Conservation (phyloP, 2,888 invertebrate genomes). For the Agrochola litura region DNA sequence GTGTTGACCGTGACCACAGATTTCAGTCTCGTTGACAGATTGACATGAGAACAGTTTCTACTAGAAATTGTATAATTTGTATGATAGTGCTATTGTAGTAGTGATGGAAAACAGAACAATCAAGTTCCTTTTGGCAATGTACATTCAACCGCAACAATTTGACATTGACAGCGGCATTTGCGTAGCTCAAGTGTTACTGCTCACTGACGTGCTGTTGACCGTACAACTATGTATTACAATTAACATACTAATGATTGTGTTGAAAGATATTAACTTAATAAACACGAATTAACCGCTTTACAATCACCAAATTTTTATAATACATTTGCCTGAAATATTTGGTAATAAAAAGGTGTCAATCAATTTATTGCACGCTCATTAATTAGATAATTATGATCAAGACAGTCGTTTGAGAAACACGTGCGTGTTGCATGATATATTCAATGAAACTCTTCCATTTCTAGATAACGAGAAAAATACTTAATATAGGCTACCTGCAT, state of each 20-base stretch:
- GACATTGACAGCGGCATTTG: background rate
- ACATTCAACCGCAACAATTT: background rate
- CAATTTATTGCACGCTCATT: slow-evolving; percentile 24
- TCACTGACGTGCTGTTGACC: background rate
- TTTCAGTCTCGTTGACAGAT: slow-evolving; percentile 34
- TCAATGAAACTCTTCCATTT: slow-evolving; percentile 1
- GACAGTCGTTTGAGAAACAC: slow-evolving; percentile 28
- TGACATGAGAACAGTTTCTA: slow-evolving; percentile 22
- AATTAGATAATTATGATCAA: slow-evolving; percentile 46
- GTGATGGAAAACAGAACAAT: slow-evolving; percentile 11
- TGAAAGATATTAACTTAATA: background rate
- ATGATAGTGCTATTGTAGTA: slow-evolving; percentile 1
- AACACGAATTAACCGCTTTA: background rate
- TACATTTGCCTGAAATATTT: background rate
- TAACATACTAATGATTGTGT: background rate
- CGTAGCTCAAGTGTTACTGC: background rate
- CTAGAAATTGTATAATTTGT: background rate
- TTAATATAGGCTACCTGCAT: background rate
- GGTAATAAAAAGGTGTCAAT: slow-evolving; percentile 33
- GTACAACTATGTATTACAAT: background rate
- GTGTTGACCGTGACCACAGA: slow-evolving; percentile 30
- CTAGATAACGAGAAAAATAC: slow-evolving; percentile 5
- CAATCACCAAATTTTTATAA: background rate
- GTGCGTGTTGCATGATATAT: slow-evolving; percentile 20
- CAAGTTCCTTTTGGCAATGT: background rate